Base-by-base conservation (phyloP, 2,888 invertebrate genomes). In the Cheiracanthium punctorium region DNA sequence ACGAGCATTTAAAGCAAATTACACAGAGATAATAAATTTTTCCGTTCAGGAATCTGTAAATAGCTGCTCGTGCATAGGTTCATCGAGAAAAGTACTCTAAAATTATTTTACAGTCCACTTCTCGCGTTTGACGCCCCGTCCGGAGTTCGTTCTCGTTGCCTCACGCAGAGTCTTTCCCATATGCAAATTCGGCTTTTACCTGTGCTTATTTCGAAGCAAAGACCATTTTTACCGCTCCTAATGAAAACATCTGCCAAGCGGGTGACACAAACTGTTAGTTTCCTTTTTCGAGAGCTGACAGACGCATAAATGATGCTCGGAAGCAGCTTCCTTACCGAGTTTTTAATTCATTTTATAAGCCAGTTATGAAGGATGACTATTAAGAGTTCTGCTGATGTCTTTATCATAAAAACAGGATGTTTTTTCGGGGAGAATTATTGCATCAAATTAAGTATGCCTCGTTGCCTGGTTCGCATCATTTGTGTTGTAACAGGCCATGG, bases 391-490 rank as follows among this genome's bases (percentile, higher is more conserved):
- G 48, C 12, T 79, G 70, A 70, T 52, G 70, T 79, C 70, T 79
- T 79, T 79, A 79, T 79, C 79, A 79, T 37, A 28, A 33, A 71
- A 71, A 79, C 79, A 79, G 70, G 77, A 77, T 77, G 48, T 79
- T 79, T 65, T 48, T 58, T 69, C 52, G 24, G 32, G 4, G 17
- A 58, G 24, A 79, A 52, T 70, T 52, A 79, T 71, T 58, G 24
- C 58, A 12, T 79, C 58, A 70, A 79, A 79, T 79, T 71, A 79
- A 79, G 43, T 37, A 43, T 67, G 67, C 29, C 17, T n/a, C 65
- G 67, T 65, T 67, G 14, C 30, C 43, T 67, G 20, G 20, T 58
- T 58, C 58, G 12, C 58, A 20, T 58, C 58, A 24, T 24, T 58
- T 58, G 2, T 58, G 58, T 24, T 48, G 58, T 24, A 58, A 58